Evolutionary conservation across 35 echinoderm and acorn worm species (phyloP), one percentile per base, ranked within the genome.

Genomic region (Acanthaster planci): DNA sequence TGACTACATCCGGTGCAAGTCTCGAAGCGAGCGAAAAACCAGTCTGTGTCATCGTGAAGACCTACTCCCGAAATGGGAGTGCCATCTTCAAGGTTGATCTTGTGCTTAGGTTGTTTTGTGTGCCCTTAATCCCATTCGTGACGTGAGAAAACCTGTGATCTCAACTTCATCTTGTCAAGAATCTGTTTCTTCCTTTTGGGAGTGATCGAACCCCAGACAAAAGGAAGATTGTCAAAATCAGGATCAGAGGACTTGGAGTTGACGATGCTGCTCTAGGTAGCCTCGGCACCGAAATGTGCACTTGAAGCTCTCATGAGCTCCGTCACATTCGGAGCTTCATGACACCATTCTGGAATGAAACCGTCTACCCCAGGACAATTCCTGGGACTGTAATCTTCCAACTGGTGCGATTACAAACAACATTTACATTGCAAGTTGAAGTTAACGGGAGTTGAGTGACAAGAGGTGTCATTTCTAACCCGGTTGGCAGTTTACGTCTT

Each of bases 81-180:
- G 55, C 80, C 77, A 39, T 91, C 84, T 52, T 37, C 54, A 68
- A 91, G 32, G 40, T 72, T 57, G 31, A 91, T 80, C 8, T 68
- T 0, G 44, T 91, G 89, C 42, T 91, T 77, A 0, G 56, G 76
- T 10, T 87, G 15, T 8, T 32, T 15, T 15, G 76, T 79, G 16
- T 17, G 23, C 15, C 89, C 89, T 1, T 79, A 58, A 39, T 91
- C 82, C 23, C 37, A 86, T 19, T 91, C 84, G 55, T 79, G 83
- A 14, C 27, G 35, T 5, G 89, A 79, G 77, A 91, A 91, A 1
- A 89, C 82, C 17, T 85, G 19, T 23, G 35, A 67, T 39, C 52
- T 89, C 5, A 50, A 10, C 76, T 42, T 39, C 26, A 89, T 38
- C 12, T 36, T 44, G 15, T 19, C n/a, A 6, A 86, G 32, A 19